Evolutionary conservation across 2,797 vertebrate genomes (phyloP), one percentile per base, ranked within the genome.

Genomic region (Halcyon leucocephala): DNA sequence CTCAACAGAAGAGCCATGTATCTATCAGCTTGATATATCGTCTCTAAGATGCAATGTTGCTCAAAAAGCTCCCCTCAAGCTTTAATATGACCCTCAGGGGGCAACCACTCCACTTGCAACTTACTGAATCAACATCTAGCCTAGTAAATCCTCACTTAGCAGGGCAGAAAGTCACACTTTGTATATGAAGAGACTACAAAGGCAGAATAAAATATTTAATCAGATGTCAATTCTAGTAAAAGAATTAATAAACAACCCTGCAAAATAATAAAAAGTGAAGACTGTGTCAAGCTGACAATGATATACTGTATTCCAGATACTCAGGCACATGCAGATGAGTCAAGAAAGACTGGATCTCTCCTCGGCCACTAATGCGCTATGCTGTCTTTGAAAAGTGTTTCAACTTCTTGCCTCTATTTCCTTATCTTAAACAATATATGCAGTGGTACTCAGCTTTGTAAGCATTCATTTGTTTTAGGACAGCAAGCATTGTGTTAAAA

Each of bases 71-170:
- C 92, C 97, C 95, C 90, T 98, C 57, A 79, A 98, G 97, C 97
- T 98, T 97, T 96, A 97, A 97, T 98, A 98, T n/a, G 96, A 97
- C 96, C 96, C 98, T 98, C 98, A 33, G 3, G 97, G 96, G 97
- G 97, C 90, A 96, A 94, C 93, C 96, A 96, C 97, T 98, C 96
- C 77, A 97, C 95, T 97, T 95, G 96, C 97, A 98, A 95, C 94
- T 97, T 97, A 97, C 97, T 97, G 98, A 98, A 98, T 98, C 98
- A 98, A 98, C 96, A 97, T 95, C 97, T 89, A 94, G 91, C 92
- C 89, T 92, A 96, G 97, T 97, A 98, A 98, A 98, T 98, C 94
- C 96, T 97, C 89, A 97, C 97, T 96, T 95, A 97, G 90, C 92
- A 90, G 39, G 52, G 94, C 74, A 90, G 91, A 97, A 91, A 89